Evolutionary conservation across 2,113 vertebrate species (phyloP).

Genomic region (Cebus imitator): DNA sequence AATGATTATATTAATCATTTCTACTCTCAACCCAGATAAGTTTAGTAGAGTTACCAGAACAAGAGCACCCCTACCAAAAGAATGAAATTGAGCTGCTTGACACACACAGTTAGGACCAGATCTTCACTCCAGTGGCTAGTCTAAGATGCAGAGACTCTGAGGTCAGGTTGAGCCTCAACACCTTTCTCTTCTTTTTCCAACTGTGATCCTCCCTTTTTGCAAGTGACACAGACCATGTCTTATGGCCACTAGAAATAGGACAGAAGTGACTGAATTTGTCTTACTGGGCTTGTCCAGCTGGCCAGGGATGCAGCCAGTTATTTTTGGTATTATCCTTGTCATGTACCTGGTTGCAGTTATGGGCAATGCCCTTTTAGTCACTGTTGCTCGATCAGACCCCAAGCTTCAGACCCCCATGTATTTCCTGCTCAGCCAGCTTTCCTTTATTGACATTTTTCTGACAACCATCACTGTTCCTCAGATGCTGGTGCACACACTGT

Average conservation of each 20-base stretch:
- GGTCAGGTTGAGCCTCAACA: not conserved
- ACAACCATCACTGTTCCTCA: slow-evolving; percentile 72
- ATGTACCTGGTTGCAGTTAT: slow-evolving; percentile 67
- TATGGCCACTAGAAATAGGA: slow-evolving; percentile 64
- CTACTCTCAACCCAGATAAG: not conserved
- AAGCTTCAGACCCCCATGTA: slow-evolving; percentile 76
- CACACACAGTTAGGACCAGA: not conserved
- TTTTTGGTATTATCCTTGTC: slow-evolving; percentile 64
- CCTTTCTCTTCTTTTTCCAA: not conserved
- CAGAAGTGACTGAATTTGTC: slow-evolving; percentile 70
- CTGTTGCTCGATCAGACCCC: slow-evolving; percentile 60
- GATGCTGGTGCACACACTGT: slow-evolving; percentile 66
- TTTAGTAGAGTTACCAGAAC: not conserved
- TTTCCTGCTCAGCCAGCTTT: slow-evolving; percentile 75
- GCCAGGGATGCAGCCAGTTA: slow-evolving; percentile 57
- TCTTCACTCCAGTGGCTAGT: not conserved
- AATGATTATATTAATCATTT: not conserved
- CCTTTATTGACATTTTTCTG: slow-evolving; percentile 70
- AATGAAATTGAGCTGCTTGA: not conserved
- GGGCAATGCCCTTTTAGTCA: slow-evolving; percentile 63
- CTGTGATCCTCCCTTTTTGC: not conserved
- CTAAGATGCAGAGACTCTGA: not conserved
- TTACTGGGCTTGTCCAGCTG: slow-evolving; percentile 68
- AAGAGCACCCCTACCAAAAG: not conserved
- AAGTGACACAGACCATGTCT: not conserved